A percentile compares a stretch with the other conserved stretches of the same genome.
phyloP scores from a whole-genome alignment of 2,888 invertebrate genomes.

The Drosophila parthenogenetica region DNA sequence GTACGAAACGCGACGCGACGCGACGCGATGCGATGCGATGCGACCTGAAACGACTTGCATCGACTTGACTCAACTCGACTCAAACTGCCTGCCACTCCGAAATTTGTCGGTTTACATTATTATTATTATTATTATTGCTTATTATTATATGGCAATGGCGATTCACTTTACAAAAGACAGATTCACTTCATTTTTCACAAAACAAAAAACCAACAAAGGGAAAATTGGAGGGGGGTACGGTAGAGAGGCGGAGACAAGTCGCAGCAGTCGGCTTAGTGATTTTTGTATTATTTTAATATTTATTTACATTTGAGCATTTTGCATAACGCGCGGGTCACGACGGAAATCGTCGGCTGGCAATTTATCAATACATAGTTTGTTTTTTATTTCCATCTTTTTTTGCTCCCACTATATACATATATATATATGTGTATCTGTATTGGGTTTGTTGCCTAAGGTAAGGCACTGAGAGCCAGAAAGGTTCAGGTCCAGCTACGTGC shows the following conservation, averaged over 20 bases:
- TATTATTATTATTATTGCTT: slow-evolving; percentile 69
- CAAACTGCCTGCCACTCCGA: slow-evolving; percentile 44
- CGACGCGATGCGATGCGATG: slow-evolving; percentile 1
- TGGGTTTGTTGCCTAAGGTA: slow-evolving; percentile 54
- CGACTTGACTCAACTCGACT: slow-evolving; percentile 7
- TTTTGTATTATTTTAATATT: slow-evolving; percentile 80
- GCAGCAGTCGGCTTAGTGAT: slow-evolving; percentile 61
- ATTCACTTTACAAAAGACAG: slow-evolving; percentile 73
- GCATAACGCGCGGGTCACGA: slow-evolving; percentile 84
- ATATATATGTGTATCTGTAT: background rate
- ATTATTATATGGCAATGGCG: slow-evolving; percentile 52
- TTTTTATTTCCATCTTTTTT: slow-evolving; percentile 24
- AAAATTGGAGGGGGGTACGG: background rate
- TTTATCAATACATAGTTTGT: slow-evolving; percentile 82
- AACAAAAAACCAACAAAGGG: slow-evolving; percentile 46
- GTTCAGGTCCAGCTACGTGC: slow-evolving; percentile 60
- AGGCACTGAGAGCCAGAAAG: slow-evolving; percentile 53
- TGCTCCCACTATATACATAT: background rate
- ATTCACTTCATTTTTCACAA: slow-evolving; percentile 78
- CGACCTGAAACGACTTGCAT: background rate
- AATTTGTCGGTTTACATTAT: slow-evolving; percentile 77
- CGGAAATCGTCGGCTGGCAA: slow-evolving; percentile 83
- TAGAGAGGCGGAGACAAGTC: slow-evolving; percentile 4
- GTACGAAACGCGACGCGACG: slow-evolving; percentile 21
- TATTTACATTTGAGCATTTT: slow-evolving; percentile 81